Evolutionary conservation across 2,888 invertebrate species (phyloP), one percentile per base, ranked within the genome.

Genomic region (Ormia ochracea): DNA sequence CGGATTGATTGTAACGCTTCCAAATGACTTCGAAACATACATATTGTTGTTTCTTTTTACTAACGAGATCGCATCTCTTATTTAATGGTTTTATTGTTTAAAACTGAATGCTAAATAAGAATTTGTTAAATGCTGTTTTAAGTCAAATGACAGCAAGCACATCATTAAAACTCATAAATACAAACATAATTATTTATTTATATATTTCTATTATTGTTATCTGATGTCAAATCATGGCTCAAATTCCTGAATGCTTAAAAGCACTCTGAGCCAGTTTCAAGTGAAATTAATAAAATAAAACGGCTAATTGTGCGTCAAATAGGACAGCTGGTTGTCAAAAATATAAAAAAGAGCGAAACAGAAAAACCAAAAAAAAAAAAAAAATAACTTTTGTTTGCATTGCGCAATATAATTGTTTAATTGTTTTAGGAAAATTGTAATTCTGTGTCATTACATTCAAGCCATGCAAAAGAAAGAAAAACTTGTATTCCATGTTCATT

Each of bases 401-500:
- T 19, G 7, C 26, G 48, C 54, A 54, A 54, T 45, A 69, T 69
- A 38, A 63, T 59, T 63, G 23, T 54, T 17, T 38, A 48, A 54
- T 52, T 69, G 21, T 50, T 28, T 72, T 52, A 69, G 54, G 58
- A 41, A 28, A n/a, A 17, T 2, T 58, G 21, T 31, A 61, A 75
- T 75, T 75, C 61, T 69, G 56, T 61, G 36, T 59, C 61, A 69
- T 66, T 43, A 50, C 12, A 65, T 41, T 61, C 23, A 56, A 58
- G 50, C 19, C 48, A 26, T 52, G 50, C 52, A 1, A 12, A 21
- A 50, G 4, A 54, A 54, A 41, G 33, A 48, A 66, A 74, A 76
- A n/a, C 36, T 69, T 69, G 63, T 69, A 45, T 19, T 43, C 52
- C 43, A 75, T 75, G 59, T 75, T 33, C 43, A 63, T 66, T 75